These are phyloP conservation scores for Aviceda subcristata DNA, from an alignment of 2,113 vertebrate genomes.

Conservation along the genomic window DNA sequence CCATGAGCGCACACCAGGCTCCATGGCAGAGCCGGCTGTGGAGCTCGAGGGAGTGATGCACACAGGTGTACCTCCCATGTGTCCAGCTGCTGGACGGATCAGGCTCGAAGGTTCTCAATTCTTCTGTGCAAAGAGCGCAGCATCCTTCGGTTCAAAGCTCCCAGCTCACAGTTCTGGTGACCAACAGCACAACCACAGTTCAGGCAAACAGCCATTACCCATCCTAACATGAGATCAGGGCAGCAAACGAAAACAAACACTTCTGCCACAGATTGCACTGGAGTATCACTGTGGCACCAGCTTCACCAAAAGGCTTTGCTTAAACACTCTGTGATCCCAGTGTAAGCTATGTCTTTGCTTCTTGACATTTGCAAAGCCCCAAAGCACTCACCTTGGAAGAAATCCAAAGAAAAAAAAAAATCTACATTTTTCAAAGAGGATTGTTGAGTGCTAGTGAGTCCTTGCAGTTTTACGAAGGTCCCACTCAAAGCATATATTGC, in stretches of 20 bases:
- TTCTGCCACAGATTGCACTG: neutral
- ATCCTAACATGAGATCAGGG: rapidly evolving
- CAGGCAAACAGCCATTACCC: neutral
- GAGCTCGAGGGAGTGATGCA: neutral
- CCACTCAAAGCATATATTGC: neutral
- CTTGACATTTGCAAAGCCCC: neutral
- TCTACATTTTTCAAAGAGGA: neutral
- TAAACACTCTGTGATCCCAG: neutral
- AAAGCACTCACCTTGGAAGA: neutral
- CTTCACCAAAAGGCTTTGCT: neutral
- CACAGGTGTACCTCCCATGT: rapidly evolving
- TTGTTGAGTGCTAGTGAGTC: neutral
- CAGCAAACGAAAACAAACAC: rapidly evolving
- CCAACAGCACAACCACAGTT: neutral
- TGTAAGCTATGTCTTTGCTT: neutral
- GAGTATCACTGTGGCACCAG: rapidly evolving
- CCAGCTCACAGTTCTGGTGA: neutral
- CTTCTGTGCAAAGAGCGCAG: neutral
- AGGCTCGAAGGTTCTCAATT: neutral
- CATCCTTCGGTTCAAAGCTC: neutral
- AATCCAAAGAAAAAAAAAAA: neutral
- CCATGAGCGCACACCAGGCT: neutral
- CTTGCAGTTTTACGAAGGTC: neutral
- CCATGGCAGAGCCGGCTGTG: neutral
- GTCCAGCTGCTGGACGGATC: neutral